A percentile compares a stretch with the other conserved stretches of the same genome.
These are phyloP conservation scores for Pseudochirops cupreus DNA, from an alignment of 2,797 vertebrate species.

Conservation along the genomic window DNA sequence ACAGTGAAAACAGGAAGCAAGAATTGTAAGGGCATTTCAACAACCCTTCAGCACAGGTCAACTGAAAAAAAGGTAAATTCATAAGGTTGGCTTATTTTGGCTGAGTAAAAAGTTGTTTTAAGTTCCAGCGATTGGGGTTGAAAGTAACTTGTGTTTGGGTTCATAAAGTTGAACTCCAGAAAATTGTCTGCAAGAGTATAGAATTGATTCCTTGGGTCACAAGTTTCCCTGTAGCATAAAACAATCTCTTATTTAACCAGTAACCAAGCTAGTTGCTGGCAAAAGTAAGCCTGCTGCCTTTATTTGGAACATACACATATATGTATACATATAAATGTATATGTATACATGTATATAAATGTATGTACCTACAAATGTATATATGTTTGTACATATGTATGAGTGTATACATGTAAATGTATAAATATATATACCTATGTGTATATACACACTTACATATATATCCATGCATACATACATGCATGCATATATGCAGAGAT, in stretches of 20 bases:
- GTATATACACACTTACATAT: background rate
- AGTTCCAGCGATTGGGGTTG: background rate
- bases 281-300: conserved; percentile 56
- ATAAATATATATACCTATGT: too few relatives aligned
- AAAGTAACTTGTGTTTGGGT: conserved; percentile 29
- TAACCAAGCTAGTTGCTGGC: conserved; percentile 63
- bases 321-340: background rate
- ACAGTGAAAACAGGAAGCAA: background rate
- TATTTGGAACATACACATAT: background rate
- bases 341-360: background rate
- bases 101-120: background rate
- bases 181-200: conserved; percentile 57
- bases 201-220: conserved; percentile 55
- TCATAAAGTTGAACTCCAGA: conserved; percentile 66
- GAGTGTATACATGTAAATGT: background rate
- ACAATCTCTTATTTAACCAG: conserved; percentile 70
- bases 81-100: background rate
- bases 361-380: too few relatives aligned
- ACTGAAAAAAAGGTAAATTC: conserved; percentile 16
- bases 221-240: conserved; percentile 56
- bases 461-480: background rate
- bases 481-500: background rate
- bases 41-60: conserved; percentile 41
- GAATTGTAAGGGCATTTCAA: conserved; percentile 42
- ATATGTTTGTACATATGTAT: too few relatives aligned